Evolutionary conservation across 37 sponge, comb jelly and placozoan species (phyloP).

Genomic region (Halisarca cf. caerulea): DNA sequence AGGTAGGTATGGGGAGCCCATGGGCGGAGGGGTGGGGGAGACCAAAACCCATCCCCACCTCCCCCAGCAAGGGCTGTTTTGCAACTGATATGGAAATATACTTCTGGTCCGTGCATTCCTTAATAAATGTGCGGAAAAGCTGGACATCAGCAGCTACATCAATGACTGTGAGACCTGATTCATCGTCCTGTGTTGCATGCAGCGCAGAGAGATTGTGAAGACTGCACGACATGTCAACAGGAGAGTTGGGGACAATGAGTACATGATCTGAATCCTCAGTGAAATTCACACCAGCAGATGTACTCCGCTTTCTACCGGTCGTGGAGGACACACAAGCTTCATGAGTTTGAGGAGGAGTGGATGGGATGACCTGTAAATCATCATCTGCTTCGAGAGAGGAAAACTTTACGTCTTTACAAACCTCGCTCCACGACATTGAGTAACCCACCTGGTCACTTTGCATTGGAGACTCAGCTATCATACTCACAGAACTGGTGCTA

Average conservation of each 20-base stretch:
- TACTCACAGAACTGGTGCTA: constrained; percentile 7
- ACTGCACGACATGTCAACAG: neutral
- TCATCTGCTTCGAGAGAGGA: neutral
- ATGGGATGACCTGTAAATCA: neutral
- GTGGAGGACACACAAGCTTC: neutral
- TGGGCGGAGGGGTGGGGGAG: neutral
- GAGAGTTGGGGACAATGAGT: neutral
- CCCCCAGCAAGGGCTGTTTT: neutral
- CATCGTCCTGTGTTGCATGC: constrained; percentile 45
- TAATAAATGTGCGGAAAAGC: constrained; percentile 71
- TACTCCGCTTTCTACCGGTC: neutral
- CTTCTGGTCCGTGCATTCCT: constrained; percentile 72
- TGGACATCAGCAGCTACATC: constrained; percentile 69
- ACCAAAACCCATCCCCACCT: constrained; percentile 34
- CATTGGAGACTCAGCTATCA: constrained; percentile 25
- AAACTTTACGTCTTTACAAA: neutral
- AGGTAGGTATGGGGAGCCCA: constrained; percentile 42
- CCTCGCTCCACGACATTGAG: neutral
- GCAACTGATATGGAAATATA: constrained; percentile 76
- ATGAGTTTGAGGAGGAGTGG: neutral
- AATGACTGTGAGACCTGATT: constrained; percentile 67
- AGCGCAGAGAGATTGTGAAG: constrained; percentile 56
- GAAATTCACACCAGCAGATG: neutral
- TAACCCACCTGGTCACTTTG: no score
- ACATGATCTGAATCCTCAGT: neutral